These are phyloP conservation scores for Atethmia centrago DNA, from an alignment of 2,888 invertebrate genomes.

Conservation along the genomic window DNA sequence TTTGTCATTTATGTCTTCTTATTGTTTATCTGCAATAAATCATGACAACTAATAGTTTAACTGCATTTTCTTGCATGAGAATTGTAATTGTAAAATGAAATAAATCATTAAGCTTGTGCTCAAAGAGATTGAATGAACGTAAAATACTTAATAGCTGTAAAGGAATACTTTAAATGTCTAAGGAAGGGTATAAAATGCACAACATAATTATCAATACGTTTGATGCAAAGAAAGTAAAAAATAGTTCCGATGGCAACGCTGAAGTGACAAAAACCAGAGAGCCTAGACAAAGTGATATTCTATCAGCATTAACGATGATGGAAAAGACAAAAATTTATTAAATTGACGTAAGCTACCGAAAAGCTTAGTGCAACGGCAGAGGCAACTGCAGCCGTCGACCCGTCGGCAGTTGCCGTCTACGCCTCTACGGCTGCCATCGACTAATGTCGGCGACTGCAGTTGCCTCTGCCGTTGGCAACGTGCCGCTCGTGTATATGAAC, in stretches of 20 bases:
- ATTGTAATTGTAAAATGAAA: conserved; percentile 6
- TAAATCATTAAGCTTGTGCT: conserved; percentile 10
- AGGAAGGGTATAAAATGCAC: not conserved
- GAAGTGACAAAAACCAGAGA: not conserved
- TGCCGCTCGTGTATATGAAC: no score
- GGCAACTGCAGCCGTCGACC: no score
- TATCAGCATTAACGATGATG: not conserved
- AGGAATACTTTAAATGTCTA: not conserved
- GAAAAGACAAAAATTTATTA: not conserved
- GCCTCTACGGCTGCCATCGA: no score
- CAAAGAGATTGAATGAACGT: not conserved
- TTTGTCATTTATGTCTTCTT: conserved; percentile 32
- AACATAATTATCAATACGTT: not conserved
- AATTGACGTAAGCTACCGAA: not conserved
- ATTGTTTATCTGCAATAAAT: conserved; percentile 44
- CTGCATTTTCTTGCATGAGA: conserved; percentile 28
- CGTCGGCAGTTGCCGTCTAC: no score
- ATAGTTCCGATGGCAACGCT: not conserved
- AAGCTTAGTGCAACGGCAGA: no score
- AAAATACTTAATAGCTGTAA: not conserved
- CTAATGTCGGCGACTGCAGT: no score
- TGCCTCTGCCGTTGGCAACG: no score
- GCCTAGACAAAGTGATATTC: not conserved
- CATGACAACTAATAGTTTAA: conserved; percentile 9
- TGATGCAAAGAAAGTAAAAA: not conserved